A percentile compares a stretch with the other conserved stretches of the same genome.
phyloP scores from a whole-genome alignment of 2,113 vertebrate genomes.

The Poicephalus meyeri region DNA sequence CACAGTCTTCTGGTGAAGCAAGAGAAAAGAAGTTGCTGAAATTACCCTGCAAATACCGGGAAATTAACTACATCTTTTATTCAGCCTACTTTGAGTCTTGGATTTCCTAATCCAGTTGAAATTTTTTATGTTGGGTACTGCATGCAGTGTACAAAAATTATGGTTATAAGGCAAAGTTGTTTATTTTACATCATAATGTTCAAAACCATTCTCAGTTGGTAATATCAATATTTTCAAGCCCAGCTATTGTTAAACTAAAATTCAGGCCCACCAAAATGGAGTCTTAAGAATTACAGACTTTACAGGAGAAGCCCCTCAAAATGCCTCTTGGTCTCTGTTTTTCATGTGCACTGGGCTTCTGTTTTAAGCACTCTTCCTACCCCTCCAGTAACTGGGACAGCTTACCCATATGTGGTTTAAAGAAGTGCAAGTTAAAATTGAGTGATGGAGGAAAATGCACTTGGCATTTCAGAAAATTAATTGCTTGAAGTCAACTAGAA shows the following conservation, averaged over 20 bases:
- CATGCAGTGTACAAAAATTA: neutral
- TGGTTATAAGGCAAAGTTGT: neutral
- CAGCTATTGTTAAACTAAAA: neutral
- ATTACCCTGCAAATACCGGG: neutral
- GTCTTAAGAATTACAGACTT: neutral
- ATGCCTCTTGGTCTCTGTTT: neutral
- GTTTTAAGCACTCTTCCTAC: fast-evolving
- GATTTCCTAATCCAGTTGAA: neutral
- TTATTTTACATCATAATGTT: neutral
- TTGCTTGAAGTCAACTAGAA: neutral
- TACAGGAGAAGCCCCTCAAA: neutral
- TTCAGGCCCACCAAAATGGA: neutral
- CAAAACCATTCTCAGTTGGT: neutral
- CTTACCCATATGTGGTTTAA: neutral
- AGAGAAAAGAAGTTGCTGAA: neutral
- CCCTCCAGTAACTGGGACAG: neutral
- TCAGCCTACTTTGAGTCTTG: neutral
- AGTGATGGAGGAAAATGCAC: neutral
- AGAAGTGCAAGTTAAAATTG: neutral
- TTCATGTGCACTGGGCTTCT: neutral
- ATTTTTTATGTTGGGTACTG: neutral
- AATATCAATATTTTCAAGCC: neutral
- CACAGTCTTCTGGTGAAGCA: neutral
- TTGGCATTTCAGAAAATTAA: neutral
- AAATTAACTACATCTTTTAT: neutral